Evolutionary conservation across 2,797 vertebrate species (phyloP).

Genomic region (Australoheros facetus): DNA sequence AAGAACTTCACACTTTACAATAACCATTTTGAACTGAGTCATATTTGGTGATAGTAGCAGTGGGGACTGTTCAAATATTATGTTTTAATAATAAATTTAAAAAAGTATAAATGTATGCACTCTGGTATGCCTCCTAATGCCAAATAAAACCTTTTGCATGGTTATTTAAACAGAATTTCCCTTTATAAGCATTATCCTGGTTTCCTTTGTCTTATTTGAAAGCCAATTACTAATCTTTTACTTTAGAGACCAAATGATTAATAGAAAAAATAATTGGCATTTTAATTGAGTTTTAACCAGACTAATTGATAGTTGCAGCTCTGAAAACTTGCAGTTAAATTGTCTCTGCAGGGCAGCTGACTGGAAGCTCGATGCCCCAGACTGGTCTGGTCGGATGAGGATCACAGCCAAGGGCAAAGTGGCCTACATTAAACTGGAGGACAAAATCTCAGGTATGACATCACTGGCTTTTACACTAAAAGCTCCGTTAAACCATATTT

Average conservation of each 20-base stretch:
- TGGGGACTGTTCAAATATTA: not conserved
- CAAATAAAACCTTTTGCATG: not conserved
- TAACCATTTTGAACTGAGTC: not conserved
- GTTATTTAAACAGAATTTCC: not conserved
- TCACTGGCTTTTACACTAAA: not conserved
- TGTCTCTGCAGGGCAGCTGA: constrained; percentile 87
- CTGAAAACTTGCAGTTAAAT: not conserved
- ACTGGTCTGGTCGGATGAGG: constrained; percentile 92
- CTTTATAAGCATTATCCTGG: not conserved
- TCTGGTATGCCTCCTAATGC: not conserved
- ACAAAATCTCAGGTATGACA: constrained; percentile 89
- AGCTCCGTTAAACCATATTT: not conserved
- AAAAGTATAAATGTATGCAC: not conserved
- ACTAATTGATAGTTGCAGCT: not conserved
- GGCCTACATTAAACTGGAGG: constrained; percentile 91
- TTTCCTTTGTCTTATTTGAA: not conserved
- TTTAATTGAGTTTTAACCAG: not conserved
- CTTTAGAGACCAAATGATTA: not conserved
- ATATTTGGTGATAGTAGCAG: not conserved
- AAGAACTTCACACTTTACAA: not conserved
- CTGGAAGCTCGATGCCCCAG: constrained; percentile 93
- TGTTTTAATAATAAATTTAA: not conserved
- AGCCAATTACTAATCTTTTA: not conserved
- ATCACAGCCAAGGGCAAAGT: constrained; percentile 92
- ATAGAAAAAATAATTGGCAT: not conserved